Base-by-base conservation (phyloP, 2,113 vertebrate species). In the Leucoraja erinaceus region DNA sequence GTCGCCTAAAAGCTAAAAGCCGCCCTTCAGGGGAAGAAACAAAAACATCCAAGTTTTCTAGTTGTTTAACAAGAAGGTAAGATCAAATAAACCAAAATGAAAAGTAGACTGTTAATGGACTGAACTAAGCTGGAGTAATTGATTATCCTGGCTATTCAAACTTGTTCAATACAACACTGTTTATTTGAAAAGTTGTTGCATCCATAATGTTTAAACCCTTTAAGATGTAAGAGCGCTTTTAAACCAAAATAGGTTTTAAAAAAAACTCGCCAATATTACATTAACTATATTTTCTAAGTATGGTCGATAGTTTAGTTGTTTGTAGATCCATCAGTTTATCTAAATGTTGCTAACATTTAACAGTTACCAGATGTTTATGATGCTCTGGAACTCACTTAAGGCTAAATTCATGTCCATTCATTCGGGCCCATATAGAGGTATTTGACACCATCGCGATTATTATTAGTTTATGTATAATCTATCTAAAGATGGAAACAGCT, bases 1-100 rank as follows among this genome's bases (percentile, higher is more conserved):
- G 38, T 47, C 38, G 38, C 38, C 38, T 47, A 47, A 47, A 47
- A 47, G 38, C 38, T 47, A 47, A 47, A n/a, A n/a, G n/a, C n/a
- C n/a, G n/a, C n/a, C n/a, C n/a, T 47, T 91, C 90, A 74, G 18
- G 90, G 90, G 90, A 74, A 91, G 68, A 91, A 72, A 91, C 90
- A 91, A 91, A 25, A 91, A 91, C 47, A 72, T 14, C 54, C 68
- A 72, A 72, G 66, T 91, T 68, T 91, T 38, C 66, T 56, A 31
- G 12, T 88, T 88, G 83, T 31, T 31, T 20, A 90, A 91, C 54
- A 72, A 74, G 38, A 66, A 33, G 38, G 90, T 47, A 72, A 91
- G 33, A 74, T 91, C 90, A 91, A 91, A 91, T 70, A 91, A 91
- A 54, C 90, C 63, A 47, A 31, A 54, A 38, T 91, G 38, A 91